These are phyloP conservation scores for Diploscapter pachys DNA, from an alignment of 1,140 invertebrate genomes.

Conservation along the genomic window DNA sequence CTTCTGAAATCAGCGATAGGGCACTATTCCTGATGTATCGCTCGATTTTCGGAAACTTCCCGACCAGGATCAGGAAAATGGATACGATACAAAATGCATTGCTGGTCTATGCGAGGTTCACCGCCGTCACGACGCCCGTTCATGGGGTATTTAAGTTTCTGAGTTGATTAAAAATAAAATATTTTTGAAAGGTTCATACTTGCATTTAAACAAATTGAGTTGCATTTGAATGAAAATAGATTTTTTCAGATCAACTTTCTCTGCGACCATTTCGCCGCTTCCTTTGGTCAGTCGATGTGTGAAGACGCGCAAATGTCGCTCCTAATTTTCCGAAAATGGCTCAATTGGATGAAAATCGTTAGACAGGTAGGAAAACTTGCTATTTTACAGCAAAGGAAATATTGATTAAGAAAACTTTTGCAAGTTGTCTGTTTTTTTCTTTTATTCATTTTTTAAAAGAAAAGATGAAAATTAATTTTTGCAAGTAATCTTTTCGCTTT, in stretches of 20 bases:
- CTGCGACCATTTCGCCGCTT: slow-evolving; percentile 2
- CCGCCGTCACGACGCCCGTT: background rate
- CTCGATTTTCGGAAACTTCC: slow-evolving; percentile 3
- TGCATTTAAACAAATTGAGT: background rate
- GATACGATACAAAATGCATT: slow-evolving; percentile 5
- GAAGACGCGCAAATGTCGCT: slow-evolving; percentile 1
- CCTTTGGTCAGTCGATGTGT: background rate
- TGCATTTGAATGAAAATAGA: background rate
- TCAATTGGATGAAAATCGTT: background rate
- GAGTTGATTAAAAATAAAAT: background rate
- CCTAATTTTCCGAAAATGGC: background rate
- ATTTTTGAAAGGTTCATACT: background rate
- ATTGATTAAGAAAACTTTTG: background rate
- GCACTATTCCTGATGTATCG: slow-evolving; percentile 5
- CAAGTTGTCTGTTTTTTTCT: background rate
- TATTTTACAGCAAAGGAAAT: background rate
- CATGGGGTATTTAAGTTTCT: too few species aligned
- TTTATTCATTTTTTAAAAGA: background rate
- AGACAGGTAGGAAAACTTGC: background rate
- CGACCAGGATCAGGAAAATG: background rate
- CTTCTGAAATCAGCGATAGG: background rate
- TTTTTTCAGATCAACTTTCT: slow-evolving; percentile 1
- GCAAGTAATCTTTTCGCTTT: too few species aligned
- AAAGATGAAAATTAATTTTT: too few species aligned
- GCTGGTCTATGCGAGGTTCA: background rate